Evolutionary conservation across 1,140 invertebrate species (phyloP).

Genomic region (Meloidogyne floridensis): DNA sequence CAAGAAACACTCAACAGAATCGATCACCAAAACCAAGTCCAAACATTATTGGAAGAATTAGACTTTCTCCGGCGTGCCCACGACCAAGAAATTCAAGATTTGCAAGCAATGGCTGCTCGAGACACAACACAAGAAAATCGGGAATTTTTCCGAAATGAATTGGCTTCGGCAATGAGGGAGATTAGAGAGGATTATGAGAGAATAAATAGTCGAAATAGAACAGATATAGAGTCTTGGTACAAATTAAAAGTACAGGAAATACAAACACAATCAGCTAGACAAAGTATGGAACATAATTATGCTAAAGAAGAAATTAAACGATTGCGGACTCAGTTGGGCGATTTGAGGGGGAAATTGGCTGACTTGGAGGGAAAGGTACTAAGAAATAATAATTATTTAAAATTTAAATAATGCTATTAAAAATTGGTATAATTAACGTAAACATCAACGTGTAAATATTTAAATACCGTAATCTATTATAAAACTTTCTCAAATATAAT

Average conservation of each 20-base stretch:
- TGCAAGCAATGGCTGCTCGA: slow-evolving; percentile 69
- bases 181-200: slow-evolving; percentile 70
- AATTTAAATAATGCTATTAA: too few species aligned
- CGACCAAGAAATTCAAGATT: slow-evolving; percentile 69
- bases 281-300: slow-evolving; percentile 70
- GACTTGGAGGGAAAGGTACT: slow-evolving; percentile 69
- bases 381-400: slow-evolving; percentile 33
- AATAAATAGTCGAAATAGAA: slow-evolving; percentile 40
- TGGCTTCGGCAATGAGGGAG: slow-evolving; percentile 69
- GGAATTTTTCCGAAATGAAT: slow-evolving; percentile 69
- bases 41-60: slow-evolving; percentile 64
- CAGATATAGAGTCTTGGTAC: slow-evolving; percentile 67
- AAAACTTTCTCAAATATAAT: too few species aligned
- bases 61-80: slow-evolving; percentile 63
- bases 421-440: too few species aligned
- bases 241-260: slow-evolving; percentile 69
- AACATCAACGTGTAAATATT: too few species aligned
- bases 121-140: slow-evolving; percentile 70
- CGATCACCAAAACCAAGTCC: slow-evolving; percentile 65
- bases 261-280: slow-evolving; percentile 68
- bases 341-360: slow-evolving; percentile 67
- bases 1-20: slow-evolving; percentile 65
- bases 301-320: slow-evolving; percentile 69
- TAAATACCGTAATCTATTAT: too few species aligned
- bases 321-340: slow-evolving; percentile 67